Base-by-base conservation (phyloP, 2,888 invertebrate species). In the Drosophila kambysellisi region DNA sequence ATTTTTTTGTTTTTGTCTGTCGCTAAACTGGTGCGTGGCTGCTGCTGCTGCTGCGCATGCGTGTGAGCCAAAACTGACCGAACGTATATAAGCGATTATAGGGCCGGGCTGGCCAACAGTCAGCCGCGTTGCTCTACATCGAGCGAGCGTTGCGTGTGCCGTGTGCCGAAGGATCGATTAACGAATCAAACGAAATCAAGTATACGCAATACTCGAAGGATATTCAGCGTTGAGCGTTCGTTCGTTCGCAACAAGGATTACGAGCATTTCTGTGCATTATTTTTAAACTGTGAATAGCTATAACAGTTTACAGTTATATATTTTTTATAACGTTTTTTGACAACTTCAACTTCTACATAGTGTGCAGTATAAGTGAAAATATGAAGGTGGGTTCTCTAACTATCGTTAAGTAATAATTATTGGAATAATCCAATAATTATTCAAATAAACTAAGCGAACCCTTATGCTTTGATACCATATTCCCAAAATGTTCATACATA, bases 31-130 rank as follows among this genome's bases (percentile, higher is more conserved):
- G 86, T 86, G 90, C 86, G 90, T 86, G 83, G 89, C 87, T 83
- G 86, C 89, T 77, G 89, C 89, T 25, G 20, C 20, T 25, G 20
- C 20, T 25, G 20, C 20, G 79, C 83, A 83, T 85, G 89, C 88
- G 88, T 89, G 79, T 75, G 59, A 82, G 76, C 79, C 74, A 74
- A 78, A 91, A 91, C 91, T 93, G 93, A 93, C 93, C 93, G 93
- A 93, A 92, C 93, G 93, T 93, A 93, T 93, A 93, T 92, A 93
- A 93, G 91, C 92, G 92, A 91, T 91, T 91, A 92, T 93, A 93
- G 93, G 93, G 93, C 91, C 91, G 91, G 91, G 92, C 92, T 92
- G 92, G 92, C 91, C 92, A 93, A 91, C 93, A 93, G 93, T 93
- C 89, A 91, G 90, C 92, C 93, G 92, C 91, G 93, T 92, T 93